These are phyloP conservation scores for Acleris holmiana DNA, from an alignment of 2,888 invertebrate genomes.

Conservation along the genomic window DNA sequence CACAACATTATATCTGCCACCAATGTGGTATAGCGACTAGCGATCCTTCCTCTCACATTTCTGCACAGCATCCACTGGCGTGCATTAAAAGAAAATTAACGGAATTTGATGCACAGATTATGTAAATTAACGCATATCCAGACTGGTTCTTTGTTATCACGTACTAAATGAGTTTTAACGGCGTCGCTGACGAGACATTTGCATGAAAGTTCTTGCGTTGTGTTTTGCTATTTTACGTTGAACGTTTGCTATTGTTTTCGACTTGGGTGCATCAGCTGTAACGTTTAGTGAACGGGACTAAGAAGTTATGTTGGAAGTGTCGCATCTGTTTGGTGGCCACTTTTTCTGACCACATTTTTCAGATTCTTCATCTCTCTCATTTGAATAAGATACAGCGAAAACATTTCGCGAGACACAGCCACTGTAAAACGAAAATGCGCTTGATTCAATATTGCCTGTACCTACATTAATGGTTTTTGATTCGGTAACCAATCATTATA, in stretches of 20 bases:
- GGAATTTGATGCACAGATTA: conserved; percentile 80
- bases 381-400: too few species aligned
- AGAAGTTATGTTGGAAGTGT: too few species aligned
- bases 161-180: conserved; percentile 55
- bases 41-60: conserved; percentile 42
- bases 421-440: too few species aligned
- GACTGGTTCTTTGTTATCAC: conserved; percentile 71
- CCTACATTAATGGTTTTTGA: too few species aligned
- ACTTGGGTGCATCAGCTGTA: conserved; percentile 21
- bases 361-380: too few species aligned
- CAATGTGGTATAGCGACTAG: not conserved
- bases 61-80: conserved; percentile 58
- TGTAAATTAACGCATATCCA: conserved; percentile 77
- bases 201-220: conserved; percentile 40
- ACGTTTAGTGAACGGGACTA: not conserved
- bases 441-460: too few species aligned
- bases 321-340: not conserved
- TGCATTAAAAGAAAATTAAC: conserved; percentile 82
- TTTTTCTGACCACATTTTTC: too few species aligned
- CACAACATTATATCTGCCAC: too few species aligned
- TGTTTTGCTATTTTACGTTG: conserved; percentile 57
- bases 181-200: conserved; percentile 31
- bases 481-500: too few species aligned
- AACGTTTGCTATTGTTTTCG: conserved; percentile 57
- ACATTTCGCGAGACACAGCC: too few species aligned